Evolutionary conservation across 2,113 vertebrate species (phyloP).

Genomic region (Apaloderma vittatum): DNA sequence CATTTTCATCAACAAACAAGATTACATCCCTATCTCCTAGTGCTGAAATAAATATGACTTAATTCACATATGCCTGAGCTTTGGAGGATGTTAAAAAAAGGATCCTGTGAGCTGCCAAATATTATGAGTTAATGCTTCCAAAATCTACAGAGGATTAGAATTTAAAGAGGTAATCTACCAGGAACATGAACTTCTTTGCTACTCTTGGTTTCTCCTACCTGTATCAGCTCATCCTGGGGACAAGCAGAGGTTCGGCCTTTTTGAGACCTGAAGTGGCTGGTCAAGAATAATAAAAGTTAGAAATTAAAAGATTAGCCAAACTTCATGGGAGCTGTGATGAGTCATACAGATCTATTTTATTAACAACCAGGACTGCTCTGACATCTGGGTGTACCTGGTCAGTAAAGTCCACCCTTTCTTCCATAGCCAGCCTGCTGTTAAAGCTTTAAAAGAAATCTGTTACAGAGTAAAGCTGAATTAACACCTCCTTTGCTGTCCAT

Average conservation of each 20-base stretch:
- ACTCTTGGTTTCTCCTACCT: background rate
- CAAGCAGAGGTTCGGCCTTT: background rate
- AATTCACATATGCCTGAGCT: background rate
- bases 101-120: background rate
- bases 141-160: background rate
- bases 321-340: background rate
- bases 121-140: background rate
- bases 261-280: background rate
- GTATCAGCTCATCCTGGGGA: background rate
- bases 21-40: background rate
- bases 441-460: background rate
- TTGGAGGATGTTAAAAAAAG: background rate
- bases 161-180: background rate
- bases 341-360: background rate
- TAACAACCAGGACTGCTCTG: background rate
- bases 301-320: background rate
- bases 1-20: background rate
- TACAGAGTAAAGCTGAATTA: background rate
- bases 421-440: background rate
- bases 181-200: background rate
- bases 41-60: background rate
- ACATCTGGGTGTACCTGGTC: background rate
- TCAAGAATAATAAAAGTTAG: background rate
- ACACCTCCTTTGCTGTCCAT: background rate
- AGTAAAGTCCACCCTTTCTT: background rate